Evolutionary conservation across 1,140 invertebrate species (phyloP), one percentile per base, ranked within the genome.

Genomic region (Eubasilissa regina): DNA sequence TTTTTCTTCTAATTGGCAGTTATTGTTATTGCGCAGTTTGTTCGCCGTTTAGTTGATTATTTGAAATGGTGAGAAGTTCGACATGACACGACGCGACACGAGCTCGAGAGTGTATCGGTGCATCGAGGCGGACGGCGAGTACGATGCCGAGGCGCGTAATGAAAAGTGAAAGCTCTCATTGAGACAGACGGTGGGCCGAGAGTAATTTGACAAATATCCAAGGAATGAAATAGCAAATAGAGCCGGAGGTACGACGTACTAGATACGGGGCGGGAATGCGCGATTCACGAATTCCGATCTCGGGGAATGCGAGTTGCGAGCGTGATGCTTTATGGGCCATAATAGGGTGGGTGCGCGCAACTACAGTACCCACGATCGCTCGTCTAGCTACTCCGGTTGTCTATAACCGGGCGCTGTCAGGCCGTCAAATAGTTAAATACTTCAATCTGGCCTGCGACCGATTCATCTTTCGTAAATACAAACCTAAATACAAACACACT

Each of bases 211-310:
- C 55, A 58, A 58, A 17, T 56, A 56, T 56, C 6, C 0, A 9
- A 56, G n/a, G 19, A 58, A 58, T 8, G 55, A 58, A 21, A 58
- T 8, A 58, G 17, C 8, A 58, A 58, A 58, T 58, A 17, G 15
- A 58, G 9, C n/a, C 21, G 15, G 55, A 12, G 55, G 17, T 58
- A 15, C 25, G 25, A 35, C 6, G 25, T 58, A 58, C 15, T 58
- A 58, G 17, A 58, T 58, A 58, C 17, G 11, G 15, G 15, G 15
- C 12, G 12, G 55, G 55, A 58, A 58, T 58, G 55, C 21, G 55
- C 17, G 55, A 58, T 58, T 58, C 55, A 21, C 55, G 21, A 58
- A 58, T 58, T 19, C 55, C 55, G 55, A 58, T 21, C 55, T 58
- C 55, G 8, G 21, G 55, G 17, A 58, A 58, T 58, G 55, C 13